Evolutionary conservation across 1,140 invertebrate genomes (phyloP).

Genomic region (Phthorimaea operculella): DNA sequence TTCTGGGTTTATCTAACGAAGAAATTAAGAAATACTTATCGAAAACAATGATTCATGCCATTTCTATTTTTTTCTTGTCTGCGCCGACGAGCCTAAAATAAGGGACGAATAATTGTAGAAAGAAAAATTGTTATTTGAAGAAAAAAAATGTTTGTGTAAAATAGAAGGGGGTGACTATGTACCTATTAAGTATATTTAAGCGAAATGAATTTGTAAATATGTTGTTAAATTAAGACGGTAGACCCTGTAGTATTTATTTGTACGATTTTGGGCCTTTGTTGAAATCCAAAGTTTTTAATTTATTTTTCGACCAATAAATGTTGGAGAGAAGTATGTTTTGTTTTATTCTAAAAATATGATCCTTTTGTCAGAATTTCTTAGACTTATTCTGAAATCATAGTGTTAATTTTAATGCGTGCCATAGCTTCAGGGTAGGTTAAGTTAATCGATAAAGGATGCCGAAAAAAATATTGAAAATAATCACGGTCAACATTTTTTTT

Average conservation of each 20-base stretch:
- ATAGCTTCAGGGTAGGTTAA: too few relatives aligned
- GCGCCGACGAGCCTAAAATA: constrained; percentile 12
- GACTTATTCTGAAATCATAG: too few relatives aligned
- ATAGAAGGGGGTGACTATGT: constrained; percentile 40
- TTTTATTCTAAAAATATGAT: constrained; percentile 19
- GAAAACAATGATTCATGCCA: too few relatives aligned
- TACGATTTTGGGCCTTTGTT: constrained; percentile 63
- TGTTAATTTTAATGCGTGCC: too few relatives aligned
- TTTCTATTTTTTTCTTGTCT: too few relatives aligned
- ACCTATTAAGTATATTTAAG: constrained; percentile 42
- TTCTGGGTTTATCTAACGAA: too few relatives aligned
- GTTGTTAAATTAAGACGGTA: constrained; percentile 54
- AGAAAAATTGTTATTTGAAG: constrained; percentile 1
- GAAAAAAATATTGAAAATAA: too few relatives aligned
- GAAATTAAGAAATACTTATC: too few relatives aligned
- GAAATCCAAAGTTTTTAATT: constrained; percentile 66
- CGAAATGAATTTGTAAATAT: constrained; percentile 53
- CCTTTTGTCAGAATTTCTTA: too few relatives aligned
- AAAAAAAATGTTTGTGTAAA: constrained; percentile 52
- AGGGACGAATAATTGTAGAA: constrained; percentile 26
- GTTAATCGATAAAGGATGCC: too few relatives aligned
- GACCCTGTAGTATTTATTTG: constrained; percentile 64
- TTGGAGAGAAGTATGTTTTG: constrained; percentile 56
- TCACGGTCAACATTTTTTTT: too few relatives aligned
- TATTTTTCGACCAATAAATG: constrained; percentile 69